Percentiles rank a stretch among this genome's conserved stretches.
These are phyloP conservation scores for Drosophila rubida DNA, from an alignment of 2,888 invertebrate species.

Conservation along the genomic window DNA sequence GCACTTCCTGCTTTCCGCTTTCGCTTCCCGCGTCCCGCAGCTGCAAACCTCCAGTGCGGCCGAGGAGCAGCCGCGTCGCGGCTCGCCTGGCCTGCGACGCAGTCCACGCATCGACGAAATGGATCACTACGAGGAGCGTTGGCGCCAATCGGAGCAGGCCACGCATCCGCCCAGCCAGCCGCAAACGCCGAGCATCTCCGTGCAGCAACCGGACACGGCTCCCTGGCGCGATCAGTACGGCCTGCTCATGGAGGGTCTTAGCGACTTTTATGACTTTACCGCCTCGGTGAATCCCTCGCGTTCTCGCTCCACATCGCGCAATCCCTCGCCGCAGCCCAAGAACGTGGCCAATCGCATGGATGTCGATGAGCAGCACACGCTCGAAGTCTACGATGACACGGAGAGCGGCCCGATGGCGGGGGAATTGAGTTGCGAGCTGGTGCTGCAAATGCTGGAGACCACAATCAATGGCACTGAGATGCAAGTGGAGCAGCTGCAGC, in stretches of 20 bases:
- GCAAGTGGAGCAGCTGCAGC: constrained; percentile 23
- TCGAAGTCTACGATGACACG: constrained; percentile 78
- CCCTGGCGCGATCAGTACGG: constrained; percentile 81
- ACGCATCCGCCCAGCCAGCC: constrained; percentile 17
- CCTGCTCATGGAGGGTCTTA: constrained; percentile 81
- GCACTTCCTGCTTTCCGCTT: constrained; percentile 30
- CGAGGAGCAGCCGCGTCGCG: constrained; percentile 63
- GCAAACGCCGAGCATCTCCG: constrained; percentile 37
- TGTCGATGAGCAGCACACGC: constrained; percentile 33
- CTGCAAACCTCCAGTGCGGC: constrained; percentile 73
- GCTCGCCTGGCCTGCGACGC: constrained; percentile 77
- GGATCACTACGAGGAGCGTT: constrained; percentile 80
- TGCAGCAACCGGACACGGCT: constrained; percentile 76
- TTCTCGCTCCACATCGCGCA: constrained; percentile 75
- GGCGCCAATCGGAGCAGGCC: constrained; percentile 55
- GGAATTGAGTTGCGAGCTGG: constrained; percentile 64
- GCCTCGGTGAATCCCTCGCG: constrained; percentile 83
- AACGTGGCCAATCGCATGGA: constrained; percentile 71
- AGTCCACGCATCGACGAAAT: constrained; percentile 83
- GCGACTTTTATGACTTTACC: constrained; percentile 84
- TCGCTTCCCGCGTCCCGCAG: constrained; percentile 56
- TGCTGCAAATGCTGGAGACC: constrained; percentile 66
- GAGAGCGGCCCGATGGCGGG: constrained; percentile 33
- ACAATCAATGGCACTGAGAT: constrained; percentile 34
- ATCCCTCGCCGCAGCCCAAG: constrained; percentile 75